A percentile compares a stretch with the other conserved stretches of the same genome.
These are phyloP conservation scores for Drosophila orena DNA, from an alignment of 1,140 invertebrate genomes.

Conservation along the genomic window DNA sequence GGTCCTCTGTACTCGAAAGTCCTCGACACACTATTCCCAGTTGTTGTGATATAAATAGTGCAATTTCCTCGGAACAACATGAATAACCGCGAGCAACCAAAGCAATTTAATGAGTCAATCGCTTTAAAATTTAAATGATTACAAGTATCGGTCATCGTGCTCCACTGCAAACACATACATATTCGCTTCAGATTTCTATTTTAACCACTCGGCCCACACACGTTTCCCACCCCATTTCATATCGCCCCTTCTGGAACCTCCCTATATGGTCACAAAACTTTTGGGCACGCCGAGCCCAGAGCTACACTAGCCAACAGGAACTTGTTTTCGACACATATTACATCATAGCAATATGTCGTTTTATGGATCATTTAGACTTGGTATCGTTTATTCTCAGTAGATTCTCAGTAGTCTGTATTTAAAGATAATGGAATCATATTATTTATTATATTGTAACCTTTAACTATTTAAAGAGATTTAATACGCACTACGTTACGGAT, in stretches of 20 bases:
- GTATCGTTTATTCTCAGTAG: too few species aligned
- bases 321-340: not conserved
- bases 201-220: slow-evolving; percentile 17
- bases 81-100: not conserved
- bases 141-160: slow-evolving; percentile 2
- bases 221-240: slow-evolving; percentile 7
- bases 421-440: too few species aligned
- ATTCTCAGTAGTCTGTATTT: too few species aligned
- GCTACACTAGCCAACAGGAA: slow-evolving; percentile 19
- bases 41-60: slow-evolving; percentile 1
- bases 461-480: not conserved
- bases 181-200: slow-evolving; percentile 4
- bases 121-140: slow-evolving; percentile 21
- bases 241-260: not conserved
- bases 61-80: not conserved
- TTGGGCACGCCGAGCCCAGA: slow-evolving; percentile 14
- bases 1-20: slow-evolving; percentile 21
- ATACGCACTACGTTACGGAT: not conserved
- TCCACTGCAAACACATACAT: not conserved
- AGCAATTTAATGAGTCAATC: slow-evolving; percentile 37
- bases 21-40: slow-evolving; percentile 28
- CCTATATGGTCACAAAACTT: slow-evolving; percentile 24
- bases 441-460: too few species aligned
- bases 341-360: not conserved
- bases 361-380: too few species aligned